phyloP scores from a whole-genome alignment of 2,113 vertebrate genomes.

The Illadopsis cleaveri region DNA sequence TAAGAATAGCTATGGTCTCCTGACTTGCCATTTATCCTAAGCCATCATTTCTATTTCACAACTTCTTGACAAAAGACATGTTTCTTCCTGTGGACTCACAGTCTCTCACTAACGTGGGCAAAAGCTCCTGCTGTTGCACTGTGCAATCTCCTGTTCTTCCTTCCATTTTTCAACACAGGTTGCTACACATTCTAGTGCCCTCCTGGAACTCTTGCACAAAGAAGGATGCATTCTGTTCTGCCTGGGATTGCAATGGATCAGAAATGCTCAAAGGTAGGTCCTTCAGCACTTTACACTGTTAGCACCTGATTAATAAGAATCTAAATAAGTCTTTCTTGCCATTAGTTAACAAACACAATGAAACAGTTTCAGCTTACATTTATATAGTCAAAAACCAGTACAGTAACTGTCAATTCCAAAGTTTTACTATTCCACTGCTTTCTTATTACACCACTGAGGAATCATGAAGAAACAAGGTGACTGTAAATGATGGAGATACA shows the following conservation, averaged over 20 bases:
- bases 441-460: background rate
- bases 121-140: background rate
- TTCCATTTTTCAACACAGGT: background rate
- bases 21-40: background rate
- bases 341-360: background rate
- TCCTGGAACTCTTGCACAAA: background rate
- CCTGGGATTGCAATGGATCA: background rate
- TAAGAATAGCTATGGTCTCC: background rate
- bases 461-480: background rate
- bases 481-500: background rate
- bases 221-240: background rate
- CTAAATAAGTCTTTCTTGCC: background rate
- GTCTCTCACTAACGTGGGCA: background rate
- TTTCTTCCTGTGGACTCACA: background rate
- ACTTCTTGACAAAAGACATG: background rate
- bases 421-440: background rate
- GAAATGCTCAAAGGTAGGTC: background rate
- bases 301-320: background rate
- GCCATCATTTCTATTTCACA: background rate
- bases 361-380: background rate
- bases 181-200: background rate
- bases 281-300: background rate
- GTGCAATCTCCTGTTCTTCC: background rate
- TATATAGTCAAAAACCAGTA: background rate
- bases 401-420: background rate